Evolutionary conservation across 1,140 invertebrate species (phyloP).

Genomic region (Fopius arisanus): DNA sequence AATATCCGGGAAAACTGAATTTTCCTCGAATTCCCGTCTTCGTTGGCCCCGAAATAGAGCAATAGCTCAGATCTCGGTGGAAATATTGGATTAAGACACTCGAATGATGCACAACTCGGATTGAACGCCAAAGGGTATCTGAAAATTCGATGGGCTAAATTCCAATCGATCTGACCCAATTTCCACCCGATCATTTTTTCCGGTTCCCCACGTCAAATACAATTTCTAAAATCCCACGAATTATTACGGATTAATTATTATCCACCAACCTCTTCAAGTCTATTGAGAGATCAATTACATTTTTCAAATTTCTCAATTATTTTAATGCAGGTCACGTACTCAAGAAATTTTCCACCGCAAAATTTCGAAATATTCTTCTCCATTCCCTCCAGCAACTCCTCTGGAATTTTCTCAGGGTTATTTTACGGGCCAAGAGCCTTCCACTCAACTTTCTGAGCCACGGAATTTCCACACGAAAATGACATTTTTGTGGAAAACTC

Average conservation of each 20-base stretch:
- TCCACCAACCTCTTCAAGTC: too few species aligned
- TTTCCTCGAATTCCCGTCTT: neutral
- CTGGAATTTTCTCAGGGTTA: neutral
- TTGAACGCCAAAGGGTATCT: neutral
- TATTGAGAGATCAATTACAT: too few species aligned
- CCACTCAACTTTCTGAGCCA: neutral
- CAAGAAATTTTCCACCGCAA: neutral
- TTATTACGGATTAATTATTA: too few species aligned
- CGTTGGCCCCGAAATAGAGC: neutral
- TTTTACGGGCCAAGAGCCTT: neutral
- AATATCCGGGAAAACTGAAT: too few species aligned
- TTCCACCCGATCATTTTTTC: constrained; percentile 17
- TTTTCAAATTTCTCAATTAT: too few species aligned
- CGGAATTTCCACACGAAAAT: neutral
- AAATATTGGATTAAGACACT: neutral
- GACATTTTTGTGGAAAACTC: neutral
- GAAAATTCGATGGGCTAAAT: constrained; percentile 22
- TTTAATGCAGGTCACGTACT: neutral
- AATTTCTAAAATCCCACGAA: neutral
- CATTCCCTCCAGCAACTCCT: neutral
- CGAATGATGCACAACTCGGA: neutral
- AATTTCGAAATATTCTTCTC: neutral
- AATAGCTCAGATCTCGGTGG: neutral
- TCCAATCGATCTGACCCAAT: constrained; percentile 19
- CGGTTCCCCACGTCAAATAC: constrained; percentile 24